Evolutionary conservation across 2,888 invertebrate genomes (phyloP).

Genomic region (Pheosia tremula): DNA sequence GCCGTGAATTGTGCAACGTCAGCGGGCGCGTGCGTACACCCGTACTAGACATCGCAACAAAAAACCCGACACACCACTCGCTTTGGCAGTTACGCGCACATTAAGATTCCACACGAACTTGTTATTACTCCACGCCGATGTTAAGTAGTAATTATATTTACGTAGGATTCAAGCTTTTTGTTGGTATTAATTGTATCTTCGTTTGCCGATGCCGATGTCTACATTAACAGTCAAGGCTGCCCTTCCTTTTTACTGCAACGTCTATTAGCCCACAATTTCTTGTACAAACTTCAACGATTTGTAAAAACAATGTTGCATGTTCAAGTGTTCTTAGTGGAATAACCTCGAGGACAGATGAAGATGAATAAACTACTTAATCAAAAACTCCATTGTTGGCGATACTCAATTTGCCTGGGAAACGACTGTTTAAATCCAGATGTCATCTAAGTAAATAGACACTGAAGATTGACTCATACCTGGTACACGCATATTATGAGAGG

Average conservation of each 20-base stretch:
- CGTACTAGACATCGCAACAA: constrained; percentile 50
- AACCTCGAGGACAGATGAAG: background rate
- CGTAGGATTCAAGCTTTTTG: constrained; percentile 40
- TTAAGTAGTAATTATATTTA: constrained; percentile 36
- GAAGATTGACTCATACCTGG: constrained; percentile 13
- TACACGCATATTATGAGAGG: background rate
- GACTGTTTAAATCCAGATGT: constrained; percentile 3
- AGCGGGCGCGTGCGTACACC: constrained; percentile 71
- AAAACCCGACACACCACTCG: constrained; percentile 45
- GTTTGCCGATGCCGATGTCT: constrained; percentile 17
- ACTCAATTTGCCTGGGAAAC: background rate
- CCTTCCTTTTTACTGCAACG: constrained; percentile 33
- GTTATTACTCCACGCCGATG: constrained; percentile 31
- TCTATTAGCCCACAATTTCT: constrained; percentile 37
- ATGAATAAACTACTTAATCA: background rate
- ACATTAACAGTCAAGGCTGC: constrained; percentile 41
- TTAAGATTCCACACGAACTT: constrained; percentile 41
- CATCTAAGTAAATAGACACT: constrained; percentile 1
- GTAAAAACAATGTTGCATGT: constrained; percentile 9
- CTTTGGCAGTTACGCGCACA: constrained; percentile 39
- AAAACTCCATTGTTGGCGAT: background rate
- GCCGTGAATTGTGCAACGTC: constrained; percentile 77
- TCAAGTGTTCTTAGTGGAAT: background rate
- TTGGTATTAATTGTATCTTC: constrained; percentile 34
- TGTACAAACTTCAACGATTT: constrained; percentile 33